Evolutionary conservation across 2,888 invertebrate species (phyloP), one percentile per base, ranked within the genome.

Genomic region (Tethea ocularis): DNA sequence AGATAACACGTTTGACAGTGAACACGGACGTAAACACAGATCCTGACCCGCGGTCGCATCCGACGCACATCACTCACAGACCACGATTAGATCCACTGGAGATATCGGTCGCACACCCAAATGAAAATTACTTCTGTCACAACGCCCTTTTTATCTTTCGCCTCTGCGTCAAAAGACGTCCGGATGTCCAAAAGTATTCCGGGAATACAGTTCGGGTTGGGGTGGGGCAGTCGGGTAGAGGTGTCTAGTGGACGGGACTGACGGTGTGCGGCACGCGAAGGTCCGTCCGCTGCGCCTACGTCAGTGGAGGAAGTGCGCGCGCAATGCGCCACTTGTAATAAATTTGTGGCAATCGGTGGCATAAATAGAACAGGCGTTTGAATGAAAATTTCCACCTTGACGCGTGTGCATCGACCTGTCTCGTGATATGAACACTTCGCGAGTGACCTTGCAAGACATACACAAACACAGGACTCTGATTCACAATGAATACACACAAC

Each of bases 341-440:
- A 64, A 86, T 84, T 83, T 86, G 85, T 87, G 84, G 79, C 79
- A 71, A 78, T 81, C 75, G 75, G 60, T 75, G 88, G 84, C 89
- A 84, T 85, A 91, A 91, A 91, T 91, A 91, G 88, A 89, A 87
- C 86, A 78, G 82, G 80, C 83, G 80, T 76, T 86, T 91, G 90
- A 91, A 91, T 91, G 91, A 91, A 88, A 85, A 84, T 87, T 87
- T 86, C 84, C 84, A 89, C 89, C 90, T 89, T 89, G 89, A 86
- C 80, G 76, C 75, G 80, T 90, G 91, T 89, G 89, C 90, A 89
- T 86, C 91, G 89, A 89, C 91, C 90, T 85, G 86, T 83, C 83
- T 77, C 78, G 85, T 83, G 79, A 84, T 74, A 71, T 77, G 80
- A 82, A 80, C 77, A 82, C 77, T 83, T 78, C 83, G 85, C 86